A percentile compares a stretch with the other conserved stretches of the same genome.
Evolutionary conservation across 2,113 vertebrate species (phyloP).

Genomic region (Chlorodrepanis virens): DNA sequence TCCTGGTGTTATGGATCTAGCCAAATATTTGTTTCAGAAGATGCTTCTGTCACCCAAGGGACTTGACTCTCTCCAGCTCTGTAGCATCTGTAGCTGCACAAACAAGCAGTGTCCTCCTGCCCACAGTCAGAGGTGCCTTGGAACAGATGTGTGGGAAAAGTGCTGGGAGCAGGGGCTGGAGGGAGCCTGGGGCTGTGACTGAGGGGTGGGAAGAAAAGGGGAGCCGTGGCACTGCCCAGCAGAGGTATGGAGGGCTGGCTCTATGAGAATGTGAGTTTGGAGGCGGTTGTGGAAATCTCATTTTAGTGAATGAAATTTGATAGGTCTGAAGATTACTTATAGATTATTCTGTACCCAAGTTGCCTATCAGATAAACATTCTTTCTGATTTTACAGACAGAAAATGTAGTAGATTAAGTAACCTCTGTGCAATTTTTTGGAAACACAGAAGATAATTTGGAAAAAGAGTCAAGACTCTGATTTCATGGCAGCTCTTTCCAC

Average conservation of each 20-base stretch:
- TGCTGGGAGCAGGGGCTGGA: background rate
- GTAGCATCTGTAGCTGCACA: background rate
- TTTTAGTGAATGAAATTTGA: background rate
- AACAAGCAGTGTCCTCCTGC: background rate
- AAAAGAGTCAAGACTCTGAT: background rate
- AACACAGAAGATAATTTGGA: background rate
- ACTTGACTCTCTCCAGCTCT: background rate
- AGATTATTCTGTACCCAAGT: background rate
- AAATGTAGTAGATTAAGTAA: background rate
- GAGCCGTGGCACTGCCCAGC: background rate
- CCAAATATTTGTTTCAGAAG: background rate
- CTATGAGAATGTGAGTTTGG: background rate
- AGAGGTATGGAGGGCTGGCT: background rate
- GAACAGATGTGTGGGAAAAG: background rate
- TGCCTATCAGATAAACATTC: background rate
- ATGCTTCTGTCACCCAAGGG: background rate
- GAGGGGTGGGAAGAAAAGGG: too few species aligned
- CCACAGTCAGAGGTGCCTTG: background rate
- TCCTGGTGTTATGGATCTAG: background rate
- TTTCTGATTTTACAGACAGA: background rate
- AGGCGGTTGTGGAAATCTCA: background rate
- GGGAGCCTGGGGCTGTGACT: background rate
- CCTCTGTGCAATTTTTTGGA: background rate
- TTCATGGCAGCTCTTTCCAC: background rate
- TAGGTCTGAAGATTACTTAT: background rate